These are phyloP conservation scores for Poecilia picta DNA, from an alignment of 2,797 vertebrate species.

Conservation along the genomic window DNA sequence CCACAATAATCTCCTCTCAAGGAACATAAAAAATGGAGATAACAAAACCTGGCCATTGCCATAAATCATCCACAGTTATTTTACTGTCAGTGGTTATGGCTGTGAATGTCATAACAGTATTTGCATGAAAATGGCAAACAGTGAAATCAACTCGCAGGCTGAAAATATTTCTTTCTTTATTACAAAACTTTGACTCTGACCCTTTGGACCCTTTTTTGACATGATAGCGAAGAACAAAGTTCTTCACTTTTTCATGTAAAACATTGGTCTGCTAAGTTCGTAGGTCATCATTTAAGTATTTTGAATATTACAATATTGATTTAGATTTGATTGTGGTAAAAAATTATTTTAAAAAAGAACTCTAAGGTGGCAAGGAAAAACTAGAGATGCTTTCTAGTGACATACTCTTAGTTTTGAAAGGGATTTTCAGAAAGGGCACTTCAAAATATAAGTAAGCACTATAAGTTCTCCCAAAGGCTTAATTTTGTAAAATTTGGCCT, in stretches of 20 bases:
- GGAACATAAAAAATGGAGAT: slow-evolving; percentile 29
- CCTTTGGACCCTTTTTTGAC: neutral
- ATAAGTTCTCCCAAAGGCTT: too few species aligned
- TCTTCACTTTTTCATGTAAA: neutral
- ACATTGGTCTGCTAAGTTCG: neutral
- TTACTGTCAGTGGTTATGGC: slow-evolving; percentile 36
- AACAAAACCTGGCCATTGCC: slow-evolving; percentile 28
- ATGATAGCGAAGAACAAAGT: neutral
- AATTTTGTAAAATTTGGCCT: too few species aligned
- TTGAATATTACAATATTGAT: neutral
- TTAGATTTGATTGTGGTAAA: neutral
- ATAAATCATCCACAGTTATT: slow-evolving; percentile 40
- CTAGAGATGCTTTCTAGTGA: too few species aligned
- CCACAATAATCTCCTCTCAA: slow-evolving; percentile 29
- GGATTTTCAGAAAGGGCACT: too few species aligned
- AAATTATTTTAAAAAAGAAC: too few species aligned
- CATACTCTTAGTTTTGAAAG: too few species aligned
- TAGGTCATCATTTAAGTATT: neutral
- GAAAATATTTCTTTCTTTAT: neutral
- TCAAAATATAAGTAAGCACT: too few species aligned
- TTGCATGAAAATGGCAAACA: slow-evolving; percentile 36
- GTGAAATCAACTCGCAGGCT: slow-evolving; percentile 11
- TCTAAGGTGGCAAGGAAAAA: too few species aligned
- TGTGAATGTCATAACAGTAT: slow-evolving; percentile 27
- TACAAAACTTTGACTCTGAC: slow-evolving; percentile 1